Evolutionary conservation across 2,113 vertebrate species (phyloP), one percentile per base, ranked within the genome.

Genomic region (Lophura nycthemera): DNA sequence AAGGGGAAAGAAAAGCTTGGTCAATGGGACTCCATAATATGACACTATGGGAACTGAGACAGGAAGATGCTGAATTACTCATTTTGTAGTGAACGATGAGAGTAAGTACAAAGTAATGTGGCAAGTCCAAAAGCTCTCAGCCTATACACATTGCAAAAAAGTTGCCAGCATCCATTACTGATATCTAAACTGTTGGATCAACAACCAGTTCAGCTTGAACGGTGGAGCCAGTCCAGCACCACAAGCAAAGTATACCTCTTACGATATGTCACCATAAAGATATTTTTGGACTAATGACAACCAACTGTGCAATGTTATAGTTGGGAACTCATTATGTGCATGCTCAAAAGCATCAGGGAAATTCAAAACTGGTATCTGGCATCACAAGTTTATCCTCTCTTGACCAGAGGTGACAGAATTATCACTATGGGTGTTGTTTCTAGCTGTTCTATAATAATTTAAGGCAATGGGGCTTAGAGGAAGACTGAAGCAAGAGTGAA

Each of bases 21-120:
- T 18, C 61, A 86, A 50, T 1, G 14, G 29, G 8, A 38, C 18
- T 6, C 21, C 3, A 11, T 17, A 45, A 19, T 56, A 36, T 22
- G 20, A 38, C 64, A 64, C 13, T 40, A 50, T 6, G 8, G 67
- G 18, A 81, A 29, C 15, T 73, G 57, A 70, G 67, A 77, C 45
- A 65, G 21, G 71, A 69, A 76, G 32, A 52, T 20, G 3, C 13
- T 56, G 8, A 75, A 84, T 75, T 72, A 50, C 8, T 76, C 11
- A 5, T 47, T 57, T 93, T 75, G 72, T 40, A 45, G 30, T 27
- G 40, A 73, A 93, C 88, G 64, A 93, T 83, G n/a, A 86, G 8
- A 27, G 6, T 12, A 66, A 29, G 9, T 64, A 34, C 34, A 70
- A 9, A 30, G n/a, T 61, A 59, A 50, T 48, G 6, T 27, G 19